These are phyloP conservation scores for Sciurus niger DNA, from an alignment of 2,113 vertebrate species.

Conservation along the genomic window DNA sequence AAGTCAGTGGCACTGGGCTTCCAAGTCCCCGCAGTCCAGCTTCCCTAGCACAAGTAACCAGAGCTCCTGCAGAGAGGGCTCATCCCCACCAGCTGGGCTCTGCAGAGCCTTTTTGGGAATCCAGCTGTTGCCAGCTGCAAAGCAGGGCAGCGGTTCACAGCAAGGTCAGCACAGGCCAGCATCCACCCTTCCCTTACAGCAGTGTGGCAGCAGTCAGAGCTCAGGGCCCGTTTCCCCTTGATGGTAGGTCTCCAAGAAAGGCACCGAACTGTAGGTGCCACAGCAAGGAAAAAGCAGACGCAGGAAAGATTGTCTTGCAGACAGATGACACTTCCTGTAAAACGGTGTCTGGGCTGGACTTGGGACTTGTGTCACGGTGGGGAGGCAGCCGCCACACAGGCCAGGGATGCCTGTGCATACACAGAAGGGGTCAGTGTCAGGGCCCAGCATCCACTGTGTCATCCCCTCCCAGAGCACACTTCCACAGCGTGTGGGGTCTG, in stretches of 20 bases:
- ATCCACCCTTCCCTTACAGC: neutral
- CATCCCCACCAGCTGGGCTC: too few relatives aligned
- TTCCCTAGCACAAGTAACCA: too few relatives aligned
- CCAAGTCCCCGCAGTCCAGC: neutral
- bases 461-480: accelerated
- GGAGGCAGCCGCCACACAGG: neutral
- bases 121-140: neutral
- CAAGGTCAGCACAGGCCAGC: neutral
- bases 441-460: accelerated
- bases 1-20: too few relatives aligned
- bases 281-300: neutral
- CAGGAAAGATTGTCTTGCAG: neutral
- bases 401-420: neutral
- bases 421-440: accelerated
- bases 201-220: neutral
- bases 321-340: neutral
- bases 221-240: neutral
- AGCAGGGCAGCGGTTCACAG: neutral
- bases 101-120: neutral
- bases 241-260: neutral
- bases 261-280: neutral
- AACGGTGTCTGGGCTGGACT: neutral
- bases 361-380: accelerated
- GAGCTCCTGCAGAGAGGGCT: neutral
- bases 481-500: neutral